Base-by-base conservation (phyloP, 2,113 vertebrate species). In the Coracopsis vasa region DNA sequence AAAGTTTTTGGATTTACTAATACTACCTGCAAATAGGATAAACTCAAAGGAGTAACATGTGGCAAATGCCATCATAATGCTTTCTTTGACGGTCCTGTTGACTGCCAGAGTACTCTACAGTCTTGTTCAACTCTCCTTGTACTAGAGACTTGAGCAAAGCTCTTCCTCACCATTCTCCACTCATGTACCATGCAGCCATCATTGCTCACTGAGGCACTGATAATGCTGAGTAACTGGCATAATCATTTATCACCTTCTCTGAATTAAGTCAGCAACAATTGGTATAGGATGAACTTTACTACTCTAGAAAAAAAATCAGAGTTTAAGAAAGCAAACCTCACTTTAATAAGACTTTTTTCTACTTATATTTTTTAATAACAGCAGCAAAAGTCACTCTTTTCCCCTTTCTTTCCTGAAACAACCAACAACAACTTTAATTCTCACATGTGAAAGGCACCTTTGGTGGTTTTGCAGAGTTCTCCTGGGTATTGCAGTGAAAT, bases 101-200 rank as follows among this genome's bases (percentile, higher is more conserved):
- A 35, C 28, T 47, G 39, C 20, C 50, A 53, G 66, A 37, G 31
- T 21, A 44, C 8, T 66, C 33, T 39, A 14, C 33, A 51, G 25
- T 50, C 27, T n/a, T 47, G 14, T 79, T 69, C 31, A 51, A 23
- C 29, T 44, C 13, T 31, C 45, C 70, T 60, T 33, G 58, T 51
- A 24, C 37, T 31, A 31, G 12, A 69, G 24, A 62, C 56, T n/a
- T 31, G 56, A n/a, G 16, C 28, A 80, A 62, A 93, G 8, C 7
- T 65, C 53, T 16, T 44, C 44, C 28, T 69, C 11, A 1, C 35
- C 48, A 6, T 41, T n/a, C 62, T 77, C 60, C 53, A 20, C 17
- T 42, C 17, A 33, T 0, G 0, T 23, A 29, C 28, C 15, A 39
- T 0, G 0, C 5, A 67, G 28, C 25, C 47, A 33, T 29, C 44